Evolutionary conservation across 2,113 vertebrate species (phyloP), one percentile per base, ranked within the genome.

Genomic region (Dromas ardeola): DNA sequence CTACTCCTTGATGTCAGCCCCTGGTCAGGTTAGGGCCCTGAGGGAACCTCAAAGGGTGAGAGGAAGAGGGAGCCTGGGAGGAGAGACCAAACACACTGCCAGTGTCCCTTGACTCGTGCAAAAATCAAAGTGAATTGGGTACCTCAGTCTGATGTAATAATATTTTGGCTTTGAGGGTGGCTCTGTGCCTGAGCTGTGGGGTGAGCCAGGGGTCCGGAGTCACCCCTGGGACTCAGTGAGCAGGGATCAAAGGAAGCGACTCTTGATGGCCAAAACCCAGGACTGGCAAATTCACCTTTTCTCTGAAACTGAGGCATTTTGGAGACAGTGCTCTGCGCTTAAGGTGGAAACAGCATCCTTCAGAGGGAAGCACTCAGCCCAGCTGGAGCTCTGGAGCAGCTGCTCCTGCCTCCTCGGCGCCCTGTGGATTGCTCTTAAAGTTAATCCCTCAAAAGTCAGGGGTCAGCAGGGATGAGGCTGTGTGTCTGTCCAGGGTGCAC

Each of bases 391-490:
- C n/a, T 77, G 72, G 14, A 74, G 72, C 36, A 50, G 45, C 91
- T 58, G 30, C 36, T 43, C 5, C 49, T 55, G 40, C 38, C 29
- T 52, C 29, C 0, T 0, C 23, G 22, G 56, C 0, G 0, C 30
- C n/a, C 43, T 0, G 0, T 0, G 2, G 42, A 4, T 4, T 5
- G 20, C 27, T 43, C 4, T 1, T 47, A 38, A 50, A 70, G n/a
- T 36, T 61, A 52, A 79, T 6, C 52, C 42, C 42, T 66, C 73
- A 12, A 1, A 79, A 74, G 23, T 18, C 13, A 38, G 45, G 18
- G 53, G 2, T 30, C 27, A 58, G 47, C 30, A 14, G 63, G 45
- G 18, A 5, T 2, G 5, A 70, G 66, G 30, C 73, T 2, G 0
- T 12, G 13, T 17, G 34, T n/a, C 14, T 78, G 26, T 16, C 20